Base-by-base conservation (phyloP, 2,797 vertebrate species). In the Notolepis coatsorum region DNA sequence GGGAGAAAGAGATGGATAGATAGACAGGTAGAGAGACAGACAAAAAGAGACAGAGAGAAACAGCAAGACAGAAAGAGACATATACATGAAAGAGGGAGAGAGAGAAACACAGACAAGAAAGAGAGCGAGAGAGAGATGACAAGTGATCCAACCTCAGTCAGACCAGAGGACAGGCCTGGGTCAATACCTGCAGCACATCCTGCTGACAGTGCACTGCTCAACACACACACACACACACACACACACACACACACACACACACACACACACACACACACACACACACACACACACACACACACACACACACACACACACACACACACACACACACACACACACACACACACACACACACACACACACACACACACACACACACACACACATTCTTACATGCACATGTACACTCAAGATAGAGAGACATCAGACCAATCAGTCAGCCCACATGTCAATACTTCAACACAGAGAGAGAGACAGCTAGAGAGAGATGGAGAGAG, bases 101-200 rank as follows among this genome's bases (percentile, higher is more conserved):
- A 58, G 56, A 62, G 24, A n/a, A n/a, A n/a, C n/a, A n/a, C n/a
- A n/a, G n/a, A n/a, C n/a, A n/a, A 56, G 48, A 48, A 31, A 58
- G 56, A 62, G 24, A 48, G 46, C 68, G 65, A 56, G 47, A 73
- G 59, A 68, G 75, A 75, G 72, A 83, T 80, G 84, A 88, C 83
- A 89, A 78, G 82, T 81, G 79, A 89, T 82, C 77, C 83, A 51
- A 59, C 33, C 24, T 25, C 52, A 89, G 87, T 85, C 85, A 85
- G 81, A 87, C 79, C 79, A 89, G 88, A 91, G 87, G 90, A 90
- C 89, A 85, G 84, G 71, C 71, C 72, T 86, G 84, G 87, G 88
- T 91, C 89, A 90, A 91, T 91, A 90, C 77, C 84, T 71, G 64
- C 78, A 72, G 76, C 77, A 82, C 75, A 84, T 81, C 72, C 75